Percentiles rank a stretch among this genome's conserved stretches.
These are phyloP conservation scores for Vulpes lagopus DNA, from an alignment of 2,113 vertebrate species.

Conservation along the genomic window DNA sequence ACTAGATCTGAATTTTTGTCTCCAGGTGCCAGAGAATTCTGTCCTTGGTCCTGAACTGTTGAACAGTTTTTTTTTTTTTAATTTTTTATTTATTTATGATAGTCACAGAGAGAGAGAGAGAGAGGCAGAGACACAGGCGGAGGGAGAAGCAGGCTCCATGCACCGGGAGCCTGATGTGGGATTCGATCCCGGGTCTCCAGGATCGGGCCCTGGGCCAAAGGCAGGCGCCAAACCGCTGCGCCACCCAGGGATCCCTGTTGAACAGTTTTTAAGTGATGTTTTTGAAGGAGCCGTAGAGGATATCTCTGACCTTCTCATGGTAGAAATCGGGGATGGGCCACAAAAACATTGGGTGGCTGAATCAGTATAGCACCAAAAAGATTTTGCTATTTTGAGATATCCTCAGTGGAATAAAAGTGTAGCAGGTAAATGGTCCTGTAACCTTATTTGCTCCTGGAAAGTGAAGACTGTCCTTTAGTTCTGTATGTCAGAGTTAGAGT, in stretches of 20 bases:
- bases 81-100: no score
- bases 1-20: neutral
- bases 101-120: no score
- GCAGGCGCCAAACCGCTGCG: no score
- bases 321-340: neutral
- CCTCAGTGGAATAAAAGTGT: neutral
- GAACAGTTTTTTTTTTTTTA: neutral
- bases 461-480: neutral
- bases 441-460: neutral
- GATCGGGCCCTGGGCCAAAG: no score
- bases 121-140: no score
- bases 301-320: neutral
- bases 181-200: no score
- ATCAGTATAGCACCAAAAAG: neutral
- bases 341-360: neutral
- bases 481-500: neutral
- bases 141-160: no score
- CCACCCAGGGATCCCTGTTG: no score
- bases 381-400: neutral
- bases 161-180: no score
- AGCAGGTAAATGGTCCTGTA: neutral
- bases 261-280: neutral
- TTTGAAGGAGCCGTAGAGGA: neutral
- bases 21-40: neutral
- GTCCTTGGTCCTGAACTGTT: slow-evolving; percentile 36